These are phyloP conservation scores for Atractosteus spatula DNA, from an alignment of 2,113 vertebrate genomes.

Conservation along the genomic window DNA sequence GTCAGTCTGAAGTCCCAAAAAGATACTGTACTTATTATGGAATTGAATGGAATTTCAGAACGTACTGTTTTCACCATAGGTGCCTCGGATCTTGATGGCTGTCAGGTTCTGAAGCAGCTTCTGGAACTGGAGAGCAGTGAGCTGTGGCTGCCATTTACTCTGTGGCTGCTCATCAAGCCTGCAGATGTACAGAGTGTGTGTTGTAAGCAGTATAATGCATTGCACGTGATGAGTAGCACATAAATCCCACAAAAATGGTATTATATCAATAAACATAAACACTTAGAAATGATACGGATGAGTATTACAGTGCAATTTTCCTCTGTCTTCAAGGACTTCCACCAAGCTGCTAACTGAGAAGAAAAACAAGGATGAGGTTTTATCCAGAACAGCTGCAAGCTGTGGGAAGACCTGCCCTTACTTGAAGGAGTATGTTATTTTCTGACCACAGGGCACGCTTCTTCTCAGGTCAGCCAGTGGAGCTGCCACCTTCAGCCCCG, in stretches of 20 bases:
- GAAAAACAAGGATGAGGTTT: background rate
- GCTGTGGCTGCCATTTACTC: slow-evolving; percentile 80
- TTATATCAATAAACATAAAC: background rate
- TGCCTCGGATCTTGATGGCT: slow-evolving; percentile 79
- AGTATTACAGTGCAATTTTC: too few species aligned
- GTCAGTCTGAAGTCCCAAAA: too few species aligned
- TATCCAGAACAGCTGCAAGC: background rate
- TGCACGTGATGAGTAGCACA: too few species aligned
- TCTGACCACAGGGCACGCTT: slow-evolving; percentile 75
- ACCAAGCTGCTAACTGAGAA: too few species aligned
- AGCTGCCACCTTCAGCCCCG: slow-evolving; percentile 65
- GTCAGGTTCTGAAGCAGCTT: slow-evolving; percentile 83
- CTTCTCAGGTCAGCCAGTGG: slow-evolving; percentile 70
- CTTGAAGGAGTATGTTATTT: slow-evolving; percentile 80
- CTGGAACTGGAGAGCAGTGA: slow-evolving; percentile 76
- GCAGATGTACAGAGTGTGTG: background rate
- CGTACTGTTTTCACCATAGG: slow-evolving; percentile 85
- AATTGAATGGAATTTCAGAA: background rate
- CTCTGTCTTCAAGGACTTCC: too few species aligned
- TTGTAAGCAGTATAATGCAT: background rate
- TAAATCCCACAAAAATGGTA: too few species aligned
- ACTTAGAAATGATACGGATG: background rate
- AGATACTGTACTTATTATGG: too few species aligned
- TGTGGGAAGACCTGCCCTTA: slow-evolving; percentile 39
- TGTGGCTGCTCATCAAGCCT: slow-evolving; percentile 77